A percentile compares a stretch with the other conserved stretches of the same genome.
These are phyloP conservation scores for Leptura quadrifasciata DNA, from an alignment of 2,888 invertebrate genomes.

Conservation along the genomic window DNA sequence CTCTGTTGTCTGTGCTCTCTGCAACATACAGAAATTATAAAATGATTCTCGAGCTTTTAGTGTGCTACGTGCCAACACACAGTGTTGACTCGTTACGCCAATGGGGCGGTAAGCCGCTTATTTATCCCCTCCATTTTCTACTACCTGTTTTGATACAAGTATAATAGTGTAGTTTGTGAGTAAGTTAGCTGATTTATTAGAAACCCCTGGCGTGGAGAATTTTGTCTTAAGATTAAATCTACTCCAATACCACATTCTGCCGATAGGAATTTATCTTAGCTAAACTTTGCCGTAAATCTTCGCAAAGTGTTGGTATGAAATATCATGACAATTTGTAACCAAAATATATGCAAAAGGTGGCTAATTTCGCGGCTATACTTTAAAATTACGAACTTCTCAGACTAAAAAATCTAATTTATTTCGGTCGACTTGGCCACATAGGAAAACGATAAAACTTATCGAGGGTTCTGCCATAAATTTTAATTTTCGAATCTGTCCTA, in stretches of 20 bases:
- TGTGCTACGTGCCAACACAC: not conserved
- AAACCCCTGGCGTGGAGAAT: conserved; percentile 23
- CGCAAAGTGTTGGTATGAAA: conserved; percentile 16
- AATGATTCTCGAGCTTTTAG: too few species aligned
- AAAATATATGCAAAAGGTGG: not conserved
- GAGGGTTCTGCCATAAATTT: not conserved
- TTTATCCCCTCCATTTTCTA: conserved; percentile 31
- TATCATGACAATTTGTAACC: not conserved
- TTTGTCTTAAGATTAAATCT: conserved; percentile 28
- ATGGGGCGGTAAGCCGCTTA: conserved; percentile 15
- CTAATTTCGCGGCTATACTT: too few species aligned
- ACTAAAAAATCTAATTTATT: not conserved
- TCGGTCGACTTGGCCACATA: not conserved
- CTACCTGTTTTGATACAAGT: conserved; percentile 35
- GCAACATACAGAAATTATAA: too few species aligned
- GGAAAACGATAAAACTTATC: not conserved
- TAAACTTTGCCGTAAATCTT: not conserved
- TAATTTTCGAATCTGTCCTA: conserved; percentile 7
- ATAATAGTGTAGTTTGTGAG: conserved; percentile 21
- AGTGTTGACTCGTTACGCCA: conserved; percentile 14
- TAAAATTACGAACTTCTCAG: too few species aligned
- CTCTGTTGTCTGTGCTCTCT: too few species aligned
- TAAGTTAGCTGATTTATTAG: conserved; percentile 35
- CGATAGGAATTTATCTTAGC: conserved; percentile 15
- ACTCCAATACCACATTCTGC: conserved; percentile 22